These are phyloP conservation scores for Lepus americanus DNA, from an alignment of 2,113 vertebrate genomes.

Conservation along the genomic window DNA sequence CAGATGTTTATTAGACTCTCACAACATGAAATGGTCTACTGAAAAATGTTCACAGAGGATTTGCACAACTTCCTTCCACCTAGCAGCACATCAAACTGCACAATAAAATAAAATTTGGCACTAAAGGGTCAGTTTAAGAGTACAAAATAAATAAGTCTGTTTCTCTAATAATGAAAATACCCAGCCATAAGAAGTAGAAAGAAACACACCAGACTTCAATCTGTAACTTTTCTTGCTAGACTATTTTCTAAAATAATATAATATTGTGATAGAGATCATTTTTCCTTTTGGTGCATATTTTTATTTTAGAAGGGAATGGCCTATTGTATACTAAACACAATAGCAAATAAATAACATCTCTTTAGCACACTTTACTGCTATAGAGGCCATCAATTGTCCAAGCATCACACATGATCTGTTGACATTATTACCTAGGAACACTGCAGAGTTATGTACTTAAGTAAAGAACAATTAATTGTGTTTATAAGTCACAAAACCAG, in stretches of 20 bases:
- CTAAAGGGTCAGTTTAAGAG: background rate
- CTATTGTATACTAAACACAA: slow-evolving; percentile 43
- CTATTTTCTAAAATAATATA: slow-evolving; percentile 11
- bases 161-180: background rate
- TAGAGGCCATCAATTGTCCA: background rate
- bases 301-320: background rate
- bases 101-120: slow-evolving; percentile 1
- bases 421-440: slow-evolving; percentile 1
- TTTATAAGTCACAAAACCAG: slow-evolving; percentile 29
- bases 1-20: slow-evolving; percentile 15
- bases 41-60: slow-evolving; percentile 18
- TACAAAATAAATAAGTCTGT: background rate
- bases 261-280: slow-evolving; percentile 6
- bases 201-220: background rate
- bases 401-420: background rate
- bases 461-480: slow-evolving; percentile 21
- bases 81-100: background rate
- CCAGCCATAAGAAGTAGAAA: background rate
- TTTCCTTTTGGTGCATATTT: background rate
- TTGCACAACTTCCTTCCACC: background rate
- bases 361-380: background rate
- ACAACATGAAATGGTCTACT: background rate
- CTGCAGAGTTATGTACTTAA: background rate
- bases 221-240: background rate
- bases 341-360: background rate